Evolutionary conservation across 37 sponge, comb jelly and placozoan genomes (phyloP).

Genomic region (Beroe forskalii): DNA sequence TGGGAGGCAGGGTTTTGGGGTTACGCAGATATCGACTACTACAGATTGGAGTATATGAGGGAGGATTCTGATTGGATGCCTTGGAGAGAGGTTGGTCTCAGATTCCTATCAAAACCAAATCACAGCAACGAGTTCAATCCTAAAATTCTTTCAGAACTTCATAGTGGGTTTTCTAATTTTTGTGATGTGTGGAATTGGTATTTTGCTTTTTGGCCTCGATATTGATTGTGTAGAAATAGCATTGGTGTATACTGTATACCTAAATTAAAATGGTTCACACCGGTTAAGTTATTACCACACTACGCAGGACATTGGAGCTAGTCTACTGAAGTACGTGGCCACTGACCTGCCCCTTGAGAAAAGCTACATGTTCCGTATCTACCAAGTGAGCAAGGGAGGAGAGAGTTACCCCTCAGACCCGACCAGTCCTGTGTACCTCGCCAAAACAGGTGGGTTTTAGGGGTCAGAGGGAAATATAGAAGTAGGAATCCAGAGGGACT

Average conservation of each 20-base stretch:
- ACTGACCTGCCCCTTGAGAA: not conserved
- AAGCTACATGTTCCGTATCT: constrained; percentile 41
- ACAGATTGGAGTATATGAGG: constrained; percentile 1
- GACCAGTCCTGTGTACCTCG: constrained; percentile 15
- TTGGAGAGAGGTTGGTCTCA: constrained; percentile 1
- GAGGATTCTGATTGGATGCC: constrained; percentile 46
- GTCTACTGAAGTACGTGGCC: not conserved
- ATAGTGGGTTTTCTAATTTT: not conserved
- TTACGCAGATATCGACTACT: constrained; percentile 7
- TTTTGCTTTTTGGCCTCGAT: too few species aligned
- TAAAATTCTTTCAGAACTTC: not conserved
- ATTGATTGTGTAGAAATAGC: too few species aligned
- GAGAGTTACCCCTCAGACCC: constrained; percentile 46
- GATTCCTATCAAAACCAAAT: too few species aligned
- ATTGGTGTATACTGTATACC: too few species aligned
- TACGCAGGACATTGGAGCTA: constrained; percentile 43
- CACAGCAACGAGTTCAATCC: too few species aligned
- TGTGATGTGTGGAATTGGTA: not conserved
- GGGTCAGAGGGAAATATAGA: not conserved
- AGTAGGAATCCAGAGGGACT: not conserved
- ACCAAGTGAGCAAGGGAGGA: constrained; percentile 38
- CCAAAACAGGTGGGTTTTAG: not conserved
- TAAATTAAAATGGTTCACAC: not conserved
- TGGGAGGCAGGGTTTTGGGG: constrained; percentile 62
- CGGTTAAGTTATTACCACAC: too few species aligned